Percentiles rank a stretch among this genome's conserved stretches.
Conservation (phyloP, 1,140 invertebrate genomes). For the Nomia melanderi region DNA sequence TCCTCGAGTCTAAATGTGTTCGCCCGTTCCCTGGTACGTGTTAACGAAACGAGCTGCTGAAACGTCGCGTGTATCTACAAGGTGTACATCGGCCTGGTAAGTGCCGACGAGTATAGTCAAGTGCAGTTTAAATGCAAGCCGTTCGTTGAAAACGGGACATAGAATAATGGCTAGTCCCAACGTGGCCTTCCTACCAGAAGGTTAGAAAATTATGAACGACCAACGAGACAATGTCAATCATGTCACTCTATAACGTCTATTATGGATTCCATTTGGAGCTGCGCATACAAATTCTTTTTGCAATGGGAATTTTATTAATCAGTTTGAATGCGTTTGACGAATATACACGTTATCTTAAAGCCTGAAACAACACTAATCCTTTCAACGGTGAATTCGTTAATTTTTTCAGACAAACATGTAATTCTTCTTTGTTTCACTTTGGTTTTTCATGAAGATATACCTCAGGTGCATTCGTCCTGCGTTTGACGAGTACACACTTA, state of each 20-base stretch:
- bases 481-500: too few relatives aligned
- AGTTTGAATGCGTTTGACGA: too few relatives aligned
- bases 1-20: constrained; percentile 7
- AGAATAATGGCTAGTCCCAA: constrained; percentile 14
- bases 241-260: not conserved
- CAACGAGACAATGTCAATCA: constrained; percentile 6
- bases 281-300: too few relatives aligned
- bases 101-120: constrained; percentile 3
- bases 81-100: constrained; percentile 13
- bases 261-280: not conserved
- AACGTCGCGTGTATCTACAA: constrained; percentile 9
- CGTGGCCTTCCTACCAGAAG: not conserved
- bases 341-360: too few relatives aligned
- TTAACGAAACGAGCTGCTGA: constrained; percentile 44
- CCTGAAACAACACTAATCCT: too few relatives aligned
- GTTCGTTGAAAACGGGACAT: constrained; percentile 12
- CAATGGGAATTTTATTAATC: too few relatives aligned
- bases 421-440: too few relatives aligned
- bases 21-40: not conserved
- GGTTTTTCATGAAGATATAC: too few relatives aligned
- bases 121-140: constrained; percentile 16
- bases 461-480: too few relatives aligned
- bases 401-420: too few relatives aligned
- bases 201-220: constrained; percentile 14
- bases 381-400: too few relatives aligned